Evolutionary conservation across 2,797 vertebrate species (phyloP).

Genomic region (Channa striata): DNA sequence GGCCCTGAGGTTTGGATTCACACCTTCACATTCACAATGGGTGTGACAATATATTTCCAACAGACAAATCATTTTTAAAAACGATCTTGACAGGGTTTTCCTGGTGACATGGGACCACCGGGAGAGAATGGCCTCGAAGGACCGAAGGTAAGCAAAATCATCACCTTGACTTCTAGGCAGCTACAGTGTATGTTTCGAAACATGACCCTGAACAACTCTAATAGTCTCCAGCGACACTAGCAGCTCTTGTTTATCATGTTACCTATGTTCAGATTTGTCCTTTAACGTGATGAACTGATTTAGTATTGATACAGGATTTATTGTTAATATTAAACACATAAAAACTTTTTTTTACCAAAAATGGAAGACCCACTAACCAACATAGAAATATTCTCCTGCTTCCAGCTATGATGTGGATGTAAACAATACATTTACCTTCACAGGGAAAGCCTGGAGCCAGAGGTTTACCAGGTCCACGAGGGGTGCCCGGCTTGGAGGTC

Average conservation of each 20-base stretch:
- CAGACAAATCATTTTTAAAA: background rate
- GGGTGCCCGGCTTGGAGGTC: constrained; percentile 93
- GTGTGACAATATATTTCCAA: background rate
- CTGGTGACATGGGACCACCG: constrained; percentile 96
- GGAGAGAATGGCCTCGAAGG: constrained; percentile 97
- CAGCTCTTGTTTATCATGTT: background rate
- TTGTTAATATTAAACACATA: no score
- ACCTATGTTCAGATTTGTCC: background rate
- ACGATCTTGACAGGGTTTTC: constrained; percentile 89
- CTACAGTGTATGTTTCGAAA: background rate
- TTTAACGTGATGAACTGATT: no score
- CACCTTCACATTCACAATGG: background rate
- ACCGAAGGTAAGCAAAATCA: constrained; percentile 87
- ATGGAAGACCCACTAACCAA: constrained; percentile 4
- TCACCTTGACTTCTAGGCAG: background rate
- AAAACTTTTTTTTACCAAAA: constrained; percentile 5
- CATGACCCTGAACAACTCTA: background rate
- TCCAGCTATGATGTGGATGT: no score
- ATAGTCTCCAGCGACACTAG: background rate
- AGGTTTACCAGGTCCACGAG: constrained; percentile 95
- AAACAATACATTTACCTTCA: no score
- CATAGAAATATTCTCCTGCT: no score
- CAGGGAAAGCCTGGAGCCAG: constrained; percentile 93
- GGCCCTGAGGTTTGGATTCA: constrained; percentile 90
- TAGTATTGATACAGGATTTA: no score